Base-by-base conservation (phyloP, 2,888 invertebrate genomes). In the Limulus polyphemus region DNA sequence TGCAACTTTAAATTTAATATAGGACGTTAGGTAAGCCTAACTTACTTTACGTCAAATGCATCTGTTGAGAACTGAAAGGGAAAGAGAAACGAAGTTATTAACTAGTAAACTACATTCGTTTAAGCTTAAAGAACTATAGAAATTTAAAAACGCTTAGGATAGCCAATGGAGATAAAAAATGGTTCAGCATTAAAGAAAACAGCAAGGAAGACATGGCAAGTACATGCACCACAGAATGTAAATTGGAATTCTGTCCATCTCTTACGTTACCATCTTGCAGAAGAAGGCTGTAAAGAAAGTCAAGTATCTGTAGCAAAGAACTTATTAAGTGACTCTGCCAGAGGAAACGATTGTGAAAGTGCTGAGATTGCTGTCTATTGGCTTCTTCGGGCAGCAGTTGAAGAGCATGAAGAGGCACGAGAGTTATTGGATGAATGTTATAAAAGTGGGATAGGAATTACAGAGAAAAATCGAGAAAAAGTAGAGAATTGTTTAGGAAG, bases 301-400 rank as follows among this genome's bases (percentile, higher is more conserved):
- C 92, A 92, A 77, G 87, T 90, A 65, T 87, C 89, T 60, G 79
- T 91, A 62, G 92, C 90, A 4, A 89, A 89, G 73, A 85, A 88
- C 72, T 79, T 92, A 51, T 78, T 92, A 56, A 13, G 48, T 47
- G 58, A 48, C 5, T 52, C 58, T 16, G 58, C 54, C 54, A 55
- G 56, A 11, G 56, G 57, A 54, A 32, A 62, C 60, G 48, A 58
- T 50, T 65, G 46, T 62, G 60, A 56, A 47, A 66, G 88, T 77
- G 87, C 86, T 65, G 83, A 85, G 69, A 82, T 88, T 68, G 93
- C 91, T 0, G 83, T 94, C 58, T 86, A 89, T 72, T 94, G 93
- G 93, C 77, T 94, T 57, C 85, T 91, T n/a, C 87, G 88, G 77
- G 92, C 94, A 2, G 91, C 93, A 0, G 88, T 90, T 72, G 91